A percentile compares a stretch with the other conserved stretches of the same genome.
Evolutionary conservation across 1,140 invertebrate genomes (phyloP).

Genomic region (Bemisia tabaci): DNA sequence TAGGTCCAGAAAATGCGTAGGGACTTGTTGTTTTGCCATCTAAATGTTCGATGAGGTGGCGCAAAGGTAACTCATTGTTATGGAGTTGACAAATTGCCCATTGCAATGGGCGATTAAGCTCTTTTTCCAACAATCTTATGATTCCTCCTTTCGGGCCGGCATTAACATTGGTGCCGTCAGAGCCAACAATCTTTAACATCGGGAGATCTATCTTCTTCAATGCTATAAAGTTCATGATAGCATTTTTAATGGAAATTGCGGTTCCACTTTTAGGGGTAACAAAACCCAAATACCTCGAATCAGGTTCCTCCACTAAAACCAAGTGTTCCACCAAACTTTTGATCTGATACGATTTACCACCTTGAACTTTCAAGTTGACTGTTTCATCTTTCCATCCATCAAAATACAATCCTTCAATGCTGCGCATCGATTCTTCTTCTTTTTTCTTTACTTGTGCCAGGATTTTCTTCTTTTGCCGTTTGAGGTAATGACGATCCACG

Average conservation of each 20-base stretch:
- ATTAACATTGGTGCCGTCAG: conserved; percentile 13
- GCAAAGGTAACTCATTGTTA: conserved; percentile 23
- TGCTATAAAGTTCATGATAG: conserved; percentile 16
- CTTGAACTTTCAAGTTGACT: conserved; percentile 20
- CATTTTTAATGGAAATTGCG: conserved; percentile 16
- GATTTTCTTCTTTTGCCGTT: neutral
- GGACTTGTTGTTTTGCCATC: conserved; percentile 24
- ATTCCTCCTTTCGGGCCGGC: conserved; percentile 10
- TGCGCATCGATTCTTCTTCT: neutral
- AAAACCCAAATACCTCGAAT: conserved; percentile 21
- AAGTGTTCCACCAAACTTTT: conserved; percentile 21
- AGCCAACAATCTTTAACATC: conserved; percentile 10
- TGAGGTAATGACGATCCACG: neutral
- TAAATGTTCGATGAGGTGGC: conserved; percentile 24
- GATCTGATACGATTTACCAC: conserved; percentile 17
- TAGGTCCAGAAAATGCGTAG: conserved; percentile 19
- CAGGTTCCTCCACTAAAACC: conserved; percentile 23
- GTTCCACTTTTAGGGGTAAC: conserved; percentile 18
- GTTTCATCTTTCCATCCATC: conserved; percentile 24
- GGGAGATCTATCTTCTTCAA: conserved; percentile 1
- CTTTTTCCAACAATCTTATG: conserved; percentile 13
- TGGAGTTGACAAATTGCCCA: conserved; percentile 25
- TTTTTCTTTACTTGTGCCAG: neutral
- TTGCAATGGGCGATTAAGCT: conserved; percentile 18
- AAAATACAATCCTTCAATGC: conserved; percentile 19